A percentile compares a stretch with the other conserved stretches of the same genome.
These are phyloP conservation scores for Anagyrus pseudococci DNA, from an alignment of 2,888 invertebrate genomes.

Conservation along the genomic window DNA sequence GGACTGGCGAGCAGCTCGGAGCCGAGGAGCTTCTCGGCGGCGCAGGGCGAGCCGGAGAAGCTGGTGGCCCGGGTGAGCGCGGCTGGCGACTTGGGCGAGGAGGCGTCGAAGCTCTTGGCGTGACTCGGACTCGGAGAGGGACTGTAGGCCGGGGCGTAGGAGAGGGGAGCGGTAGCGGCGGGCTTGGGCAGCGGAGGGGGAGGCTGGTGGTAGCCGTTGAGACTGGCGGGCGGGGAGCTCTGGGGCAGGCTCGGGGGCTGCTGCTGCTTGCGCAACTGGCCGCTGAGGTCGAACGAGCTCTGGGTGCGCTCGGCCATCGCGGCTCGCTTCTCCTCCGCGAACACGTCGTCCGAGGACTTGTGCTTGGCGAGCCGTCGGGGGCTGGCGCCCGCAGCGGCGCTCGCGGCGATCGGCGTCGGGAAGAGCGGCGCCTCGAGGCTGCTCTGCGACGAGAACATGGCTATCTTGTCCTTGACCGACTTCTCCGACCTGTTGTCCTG, in stretches of 20 bases:
- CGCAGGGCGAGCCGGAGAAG: conserved; percentile 49
- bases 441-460: conserved; percentile 74
- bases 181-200: conserved; percentile 5
- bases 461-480: conserved; percentile 85
- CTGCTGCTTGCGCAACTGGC: conserved; percentile 20
- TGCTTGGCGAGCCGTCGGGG: conserved; percentile 58
- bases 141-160: conserved; percentile 5
- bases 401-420: conserved; percentile 47
- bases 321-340: conserved; percentile 49
- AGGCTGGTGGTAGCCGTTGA: not conserved
- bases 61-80: conserved; percentile 55
- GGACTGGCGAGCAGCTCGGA: conserved; percentile 12
- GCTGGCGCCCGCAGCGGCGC: conserved; percentile 58
- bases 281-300: conserved; percentile 53
- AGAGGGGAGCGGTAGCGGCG: not conserved
- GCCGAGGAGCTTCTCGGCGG: not conserved
- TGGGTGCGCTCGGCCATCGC: conserved; percentile 50
- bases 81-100: not conserved
- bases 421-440: conserved; percentile 51
- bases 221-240: conserved; percentile 40
- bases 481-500: conserved; percentile 82
- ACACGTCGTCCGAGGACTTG: conserved; percentile 60
- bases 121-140: not conserved
- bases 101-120: conserved; percentile 13
- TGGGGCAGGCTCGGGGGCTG: conserved; percentile 42